These are phyloP conservation scores for Sesia bembeciformis DNA, from an alignment of 2,888 invertebrate genomes.

Conservation along the genomic window DNA sequence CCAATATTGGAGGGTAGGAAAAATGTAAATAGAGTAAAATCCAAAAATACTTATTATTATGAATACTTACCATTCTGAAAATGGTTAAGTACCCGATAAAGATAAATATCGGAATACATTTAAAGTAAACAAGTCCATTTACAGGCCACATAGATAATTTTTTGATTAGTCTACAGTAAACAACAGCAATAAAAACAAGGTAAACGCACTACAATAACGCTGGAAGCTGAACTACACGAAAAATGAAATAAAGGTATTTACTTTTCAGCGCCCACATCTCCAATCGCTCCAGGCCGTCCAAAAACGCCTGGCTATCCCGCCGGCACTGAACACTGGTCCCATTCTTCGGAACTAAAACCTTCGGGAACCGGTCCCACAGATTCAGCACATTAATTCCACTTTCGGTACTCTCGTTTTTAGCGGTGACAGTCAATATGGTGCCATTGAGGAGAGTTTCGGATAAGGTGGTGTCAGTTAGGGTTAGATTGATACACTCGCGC, in stretches of 20 bases:
- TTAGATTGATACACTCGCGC: constrained; percentile 62
- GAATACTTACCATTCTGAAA: no score
- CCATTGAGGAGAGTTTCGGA: constrained; percentile 23
- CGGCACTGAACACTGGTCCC: constrained; percentile 63
- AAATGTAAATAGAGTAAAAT: no score
- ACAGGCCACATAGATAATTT: no score
- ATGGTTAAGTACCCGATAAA: no score
- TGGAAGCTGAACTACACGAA: neutral
- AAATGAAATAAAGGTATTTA: constrained; percentile 29
- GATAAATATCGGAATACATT: no score
- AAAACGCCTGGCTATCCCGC: constrained; percentile 46
- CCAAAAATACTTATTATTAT: no score
- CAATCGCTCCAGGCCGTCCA: constrained; percentile 48
- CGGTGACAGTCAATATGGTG: constrained; percentile 34
- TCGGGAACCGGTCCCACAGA: constrained; percentile 56
- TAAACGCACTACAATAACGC: no score
- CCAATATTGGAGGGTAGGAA: no score
- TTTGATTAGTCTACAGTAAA: no score
- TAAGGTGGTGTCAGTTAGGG: constrained; percentile 35
- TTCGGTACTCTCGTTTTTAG: constrained; percentile 40
- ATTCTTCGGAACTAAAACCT: constrained; percentile 56
- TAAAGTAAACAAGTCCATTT: no score
- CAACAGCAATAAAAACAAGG: no score
- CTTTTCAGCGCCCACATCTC: constrained; percentile 74
- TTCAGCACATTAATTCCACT: constrained; percentile 40